Percentiles rank a stretch among this genome's conserved stretches.
Evolutionary conservation across 2,113 vertebrate species (phyloP).

Genomic region (Microcebus lehilahytsara): DNA sequence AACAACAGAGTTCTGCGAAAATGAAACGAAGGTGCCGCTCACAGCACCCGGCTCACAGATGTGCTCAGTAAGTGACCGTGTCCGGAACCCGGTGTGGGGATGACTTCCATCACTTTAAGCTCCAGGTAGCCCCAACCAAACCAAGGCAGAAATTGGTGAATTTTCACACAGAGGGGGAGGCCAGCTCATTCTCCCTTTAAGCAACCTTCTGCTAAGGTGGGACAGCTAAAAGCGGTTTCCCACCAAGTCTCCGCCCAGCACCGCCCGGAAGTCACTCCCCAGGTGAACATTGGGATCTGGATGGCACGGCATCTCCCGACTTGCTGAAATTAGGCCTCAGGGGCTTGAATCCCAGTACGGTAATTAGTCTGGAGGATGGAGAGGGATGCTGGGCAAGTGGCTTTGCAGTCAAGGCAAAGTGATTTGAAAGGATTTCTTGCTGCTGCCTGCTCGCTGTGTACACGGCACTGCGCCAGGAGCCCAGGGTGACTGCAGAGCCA

Average conservation of each 20-base stretch:
- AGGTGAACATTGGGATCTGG: neutral
- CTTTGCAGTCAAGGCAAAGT: neutral
- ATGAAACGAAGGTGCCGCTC: neutral
- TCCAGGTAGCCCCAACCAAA: neutral
- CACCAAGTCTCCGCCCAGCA: neutral
- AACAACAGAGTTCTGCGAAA: neutral
- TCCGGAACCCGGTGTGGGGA: neutral
- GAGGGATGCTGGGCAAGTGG: neutral
- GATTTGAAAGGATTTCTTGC: neutral
- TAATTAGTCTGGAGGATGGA: neutral
- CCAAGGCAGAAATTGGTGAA: neutral
- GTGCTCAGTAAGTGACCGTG: neutral
- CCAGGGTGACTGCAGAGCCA: fast-evolving
- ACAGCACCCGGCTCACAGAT: fast-evolving
- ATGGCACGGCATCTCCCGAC: neutral
- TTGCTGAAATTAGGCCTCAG: neutral
- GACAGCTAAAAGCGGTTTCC: neutral
- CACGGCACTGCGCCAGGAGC: fast-evolving
- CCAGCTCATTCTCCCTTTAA: neutral
- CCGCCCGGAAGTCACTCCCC: neutral
- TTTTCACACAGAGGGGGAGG: neutral
- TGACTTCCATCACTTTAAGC: neutral
- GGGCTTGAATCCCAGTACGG: neutral
- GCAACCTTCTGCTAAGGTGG: neutral
- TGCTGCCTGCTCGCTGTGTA: neutral